Base-by-base conservation (phyloP, 2,797 vertebrate species). In the Sebastes miniatus region DNA sequence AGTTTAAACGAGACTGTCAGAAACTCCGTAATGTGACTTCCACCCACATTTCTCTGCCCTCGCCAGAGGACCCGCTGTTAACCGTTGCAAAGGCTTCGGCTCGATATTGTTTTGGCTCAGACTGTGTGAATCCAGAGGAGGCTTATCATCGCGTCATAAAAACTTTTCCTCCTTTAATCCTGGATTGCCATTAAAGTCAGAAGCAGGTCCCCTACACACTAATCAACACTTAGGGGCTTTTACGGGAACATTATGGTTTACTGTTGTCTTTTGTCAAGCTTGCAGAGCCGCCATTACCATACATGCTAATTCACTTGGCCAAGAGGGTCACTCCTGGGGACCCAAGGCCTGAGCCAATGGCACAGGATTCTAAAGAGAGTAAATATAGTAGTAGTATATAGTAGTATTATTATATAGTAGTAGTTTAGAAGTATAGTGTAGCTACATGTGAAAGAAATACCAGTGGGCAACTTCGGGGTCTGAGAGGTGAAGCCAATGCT, bases 1-100 rank as follows among this genome's bases (percentile, higher is more conserved):
- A 84, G 73, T 84, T 58, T 83, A 85, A 81, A 90, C 66, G 31
- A 81, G 61, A 86, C 68, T 66, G 84, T 88, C 89, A 90, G 62
- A 81, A 76, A 63, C 69, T 68, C 79, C 68, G 62, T 82, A 73
- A 82, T 78, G 47, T 63, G 24, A 83, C 84, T 73, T 43, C 56
- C 63, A 39, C 63, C 80, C 56, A 73, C 77, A 69, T 54, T n/a
- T 57, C 74, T 8, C 32, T 22, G 0, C 52, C 29, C 61, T 73
- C 71, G 68, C 32, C 24, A 29, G 71, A 67, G 68, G 31, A 34
- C 52, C 27, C 73, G 4, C n/a, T 56, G 65, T 66, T 57, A 73
- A 67, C 14, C 4, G 36, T 20, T 16, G 62, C 77, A 79, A 65
- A 83, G 76, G 39, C 58, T 62, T 71, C 32, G 27, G 72, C 79